Evolutionary conservation across 1,140 invertebrate genomes (phyloP).

Genomic region (Plutomurus gul): DNA sequence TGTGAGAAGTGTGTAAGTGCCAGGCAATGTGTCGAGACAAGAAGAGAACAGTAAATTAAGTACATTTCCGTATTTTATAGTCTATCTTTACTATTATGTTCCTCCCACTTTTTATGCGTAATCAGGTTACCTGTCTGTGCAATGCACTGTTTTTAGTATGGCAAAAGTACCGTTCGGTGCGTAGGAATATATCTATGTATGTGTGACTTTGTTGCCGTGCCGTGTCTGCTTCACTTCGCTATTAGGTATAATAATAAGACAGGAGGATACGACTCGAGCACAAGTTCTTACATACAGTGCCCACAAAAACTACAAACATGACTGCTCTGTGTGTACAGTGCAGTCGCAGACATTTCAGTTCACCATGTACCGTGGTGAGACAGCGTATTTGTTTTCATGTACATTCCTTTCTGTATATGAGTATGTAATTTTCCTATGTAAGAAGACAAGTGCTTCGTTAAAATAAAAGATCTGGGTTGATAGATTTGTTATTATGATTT

Average conservation of each 20-base stretch:
- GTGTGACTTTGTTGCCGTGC: background rate
- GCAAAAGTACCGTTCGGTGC: background rate
- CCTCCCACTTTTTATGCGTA: slow-evolving; percentile 5
- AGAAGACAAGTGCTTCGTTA: background rate
- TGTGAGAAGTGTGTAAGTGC: background rate
- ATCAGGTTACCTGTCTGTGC: background rate
- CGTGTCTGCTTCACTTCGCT: background rate
- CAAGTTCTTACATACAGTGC: too few relatives aligned
- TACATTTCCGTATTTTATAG: background rate
- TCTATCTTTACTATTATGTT: background rate
- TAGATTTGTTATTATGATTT: too few relatives aligned
- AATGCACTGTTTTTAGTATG: background rate
- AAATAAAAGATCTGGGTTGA: background rate
- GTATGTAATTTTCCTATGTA: background rate
- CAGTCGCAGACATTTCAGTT: too few relatives aligned
- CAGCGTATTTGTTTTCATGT: too few relatives aligned
- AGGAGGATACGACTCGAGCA: too few relatives aligned
- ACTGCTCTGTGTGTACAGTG: too few relatives aligned
- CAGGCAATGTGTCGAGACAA: background rate
- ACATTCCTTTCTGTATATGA: too few relatives aligned
- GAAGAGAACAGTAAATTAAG: background rate
- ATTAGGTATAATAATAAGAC: too few relatives aligned
- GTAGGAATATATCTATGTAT: background rate
- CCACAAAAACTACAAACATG: too few relatives aligned
- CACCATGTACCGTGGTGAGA: too few relatives aligned